Evolutionary conservation across 2,888 invertebrate genomes (phyloP).

Genomic region (Argyra leucocephala): DNA sequence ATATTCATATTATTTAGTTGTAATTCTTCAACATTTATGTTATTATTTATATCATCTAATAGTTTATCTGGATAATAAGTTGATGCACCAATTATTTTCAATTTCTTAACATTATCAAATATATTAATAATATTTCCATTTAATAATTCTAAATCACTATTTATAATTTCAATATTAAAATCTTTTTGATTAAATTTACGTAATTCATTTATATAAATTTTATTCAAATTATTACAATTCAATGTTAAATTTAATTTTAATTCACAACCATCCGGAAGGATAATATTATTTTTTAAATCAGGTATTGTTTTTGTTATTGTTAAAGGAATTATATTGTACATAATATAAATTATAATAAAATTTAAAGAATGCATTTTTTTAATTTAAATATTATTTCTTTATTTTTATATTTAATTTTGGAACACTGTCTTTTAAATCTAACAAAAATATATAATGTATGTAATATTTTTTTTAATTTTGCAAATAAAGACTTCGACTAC

Average conservation of each 20-base stretch:
- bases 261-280: conserved; percentile 1
- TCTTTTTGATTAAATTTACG: not conserved
- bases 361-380: not conserved
- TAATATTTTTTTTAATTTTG: not conserved
- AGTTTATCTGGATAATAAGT: not conserved
- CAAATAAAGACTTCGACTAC: not conserved
- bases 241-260: not conserved
- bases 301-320: not conserved
- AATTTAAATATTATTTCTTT: too few species aligned
- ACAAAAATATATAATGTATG: not conserved
- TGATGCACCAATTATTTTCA: not conserved
- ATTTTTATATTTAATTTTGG: not conserved
- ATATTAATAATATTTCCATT: not conserved
- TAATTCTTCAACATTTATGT: not conserved
- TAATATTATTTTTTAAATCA: not conserved
- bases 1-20: not conserved
- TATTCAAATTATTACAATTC: not conserved
- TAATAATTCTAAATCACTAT: not conserved
- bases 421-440: not conserved
- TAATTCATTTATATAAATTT: not conserved
- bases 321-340: not conserved
- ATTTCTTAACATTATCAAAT: not conserved
- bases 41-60: not conserved
- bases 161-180: not conserved
- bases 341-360: not conserved